Percentiles rank a stretch among this genome's conserved stretches.
phyloP scores from a whole-genome alignment of 2,888 invertebrate species.

The Saturnia pavonia region DNA sequence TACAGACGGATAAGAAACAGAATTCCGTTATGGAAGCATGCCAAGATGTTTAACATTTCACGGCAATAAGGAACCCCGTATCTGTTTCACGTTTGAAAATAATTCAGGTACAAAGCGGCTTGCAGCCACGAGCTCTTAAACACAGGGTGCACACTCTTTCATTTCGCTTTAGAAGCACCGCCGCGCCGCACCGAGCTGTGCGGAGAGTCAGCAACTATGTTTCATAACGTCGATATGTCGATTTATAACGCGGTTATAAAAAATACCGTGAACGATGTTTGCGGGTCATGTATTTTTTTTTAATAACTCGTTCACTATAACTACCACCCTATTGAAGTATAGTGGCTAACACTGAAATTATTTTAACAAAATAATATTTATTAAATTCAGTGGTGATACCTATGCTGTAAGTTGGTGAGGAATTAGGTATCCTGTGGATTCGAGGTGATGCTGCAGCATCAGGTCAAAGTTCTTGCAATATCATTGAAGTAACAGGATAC shows the following conservation, averaged over 20 bases:
- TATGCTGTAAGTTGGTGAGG: no score
- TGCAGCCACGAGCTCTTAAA: constrained; percentile 32
- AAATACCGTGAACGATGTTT: not conserved
- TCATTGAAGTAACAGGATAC: no score
- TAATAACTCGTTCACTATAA: no score
- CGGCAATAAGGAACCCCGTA: constrained; percentile 17
- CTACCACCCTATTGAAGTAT: no score
- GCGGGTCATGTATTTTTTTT: not conserved
- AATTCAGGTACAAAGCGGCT: constrained; percentile 33
- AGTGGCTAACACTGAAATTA: no score
- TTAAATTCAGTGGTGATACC: no score
- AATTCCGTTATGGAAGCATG: constrained; percentile 25
- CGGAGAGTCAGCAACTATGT: constrained; percentile 18
- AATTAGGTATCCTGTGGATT: no score
- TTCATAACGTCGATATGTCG: constrained; percentile 13
- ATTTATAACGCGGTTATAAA: constrained; percentile 4
- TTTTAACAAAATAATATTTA: no score
- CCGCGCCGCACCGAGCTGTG: not conserved
- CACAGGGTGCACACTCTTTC: constrained; percentile 39
- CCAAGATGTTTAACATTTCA: constrained; percentile 23
- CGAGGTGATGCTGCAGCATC: no score
- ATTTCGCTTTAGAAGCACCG: constrained; percentile 40
- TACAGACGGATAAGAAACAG: not conserved
- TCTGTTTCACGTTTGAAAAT: constrained; percentile 28
- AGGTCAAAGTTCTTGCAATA: no score